These are phyloP conservation scores for Myotis myotis DNA, from an alignment of 2,797 vertebrate genomes.

Conservation along the genomic window DNA sequence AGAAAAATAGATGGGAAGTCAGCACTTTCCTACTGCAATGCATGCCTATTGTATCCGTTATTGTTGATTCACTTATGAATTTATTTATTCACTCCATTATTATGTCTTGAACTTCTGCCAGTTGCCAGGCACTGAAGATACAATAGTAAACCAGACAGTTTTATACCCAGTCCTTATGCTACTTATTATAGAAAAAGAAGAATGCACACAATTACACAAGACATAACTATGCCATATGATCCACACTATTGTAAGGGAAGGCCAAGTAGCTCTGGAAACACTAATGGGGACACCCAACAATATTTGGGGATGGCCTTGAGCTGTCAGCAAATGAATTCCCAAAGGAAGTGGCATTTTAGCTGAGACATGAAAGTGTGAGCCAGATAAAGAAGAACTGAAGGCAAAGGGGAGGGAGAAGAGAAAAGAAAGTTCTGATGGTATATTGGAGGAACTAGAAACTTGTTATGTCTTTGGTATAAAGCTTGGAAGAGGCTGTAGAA, in stretches of 20 bases:
- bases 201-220: not conserved
- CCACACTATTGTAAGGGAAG: not conserved
- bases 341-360: not conserved
- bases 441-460: not conserved
- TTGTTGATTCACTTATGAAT: not conserved
- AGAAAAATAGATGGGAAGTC: not conserved
- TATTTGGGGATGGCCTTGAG: not conserved
- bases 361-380: not conserved
- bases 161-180: not conserved
- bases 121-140: not conserved
- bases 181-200: not conserved
- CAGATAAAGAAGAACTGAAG: not conserved
- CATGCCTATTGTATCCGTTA: not conserved
- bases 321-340: not conserved
- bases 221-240: not conserved
- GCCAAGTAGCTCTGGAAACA: not conserved
- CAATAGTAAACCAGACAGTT: not conserved
- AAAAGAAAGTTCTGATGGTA: not conserved
- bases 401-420: not conserved
- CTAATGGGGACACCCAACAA: not conserved
- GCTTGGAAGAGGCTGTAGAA: not conserved
- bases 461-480: not conserved
- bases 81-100: not conserved
- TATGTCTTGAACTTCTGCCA: not conserved
- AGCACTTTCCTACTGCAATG: not conserved